Conservation (phyloP, 2,797 vertebrate species). For the Anolis apletophallus region DNA sequence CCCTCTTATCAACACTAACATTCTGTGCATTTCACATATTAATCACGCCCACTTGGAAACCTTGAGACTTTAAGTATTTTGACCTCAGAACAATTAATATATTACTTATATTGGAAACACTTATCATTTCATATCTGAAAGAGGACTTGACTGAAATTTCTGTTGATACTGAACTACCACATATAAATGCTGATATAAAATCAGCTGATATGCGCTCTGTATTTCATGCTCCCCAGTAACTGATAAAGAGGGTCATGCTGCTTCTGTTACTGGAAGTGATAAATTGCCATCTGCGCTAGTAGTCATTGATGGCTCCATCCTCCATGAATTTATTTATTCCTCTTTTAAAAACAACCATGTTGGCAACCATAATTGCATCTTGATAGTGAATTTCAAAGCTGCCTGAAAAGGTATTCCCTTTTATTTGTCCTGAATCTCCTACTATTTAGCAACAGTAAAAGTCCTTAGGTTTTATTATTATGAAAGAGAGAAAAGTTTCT, state of each 20-base stretch:
- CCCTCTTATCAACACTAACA: not conserved
- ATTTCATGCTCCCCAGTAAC: too few relatives aligned
- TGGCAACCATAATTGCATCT: not conserved
- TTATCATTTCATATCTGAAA: slow-evolving; percentile 3
- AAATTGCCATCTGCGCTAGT: too few relatives aligned
- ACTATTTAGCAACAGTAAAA: too few relatives aligned
- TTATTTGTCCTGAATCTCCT: too few relatives aligned
- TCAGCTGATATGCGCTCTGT: not conserved
- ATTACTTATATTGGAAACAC: not conserved
- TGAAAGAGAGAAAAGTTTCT: too few relatives aligned
- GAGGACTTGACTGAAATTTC: not conserved
- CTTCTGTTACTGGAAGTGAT: too few relatives aligned
- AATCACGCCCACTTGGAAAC: not conserved
- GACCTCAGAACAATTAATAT: not conserved
- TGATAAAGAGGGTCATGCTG: too few relatives aligned
- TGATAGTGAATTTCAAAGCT: not conserved
- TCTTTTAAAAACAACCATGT: too few relatives aligned
- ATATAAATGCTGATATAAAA: not conserved
- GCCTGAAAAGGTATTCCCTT: not conserved
- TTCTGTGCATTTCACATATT: not conserved
- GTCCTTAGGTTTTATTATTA: too few relatives aligned
- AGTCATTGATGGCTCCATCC: too few relatives aligned
- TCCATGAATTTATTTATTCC: too few relatives aligned
- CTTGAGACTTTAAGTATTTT: not conserved
- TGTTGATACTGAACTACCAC: not conserved